Base-by-base conservation (phyloP, 2,888 invertebrate genomes). In the Onthophagus sagittarius region DNA sequence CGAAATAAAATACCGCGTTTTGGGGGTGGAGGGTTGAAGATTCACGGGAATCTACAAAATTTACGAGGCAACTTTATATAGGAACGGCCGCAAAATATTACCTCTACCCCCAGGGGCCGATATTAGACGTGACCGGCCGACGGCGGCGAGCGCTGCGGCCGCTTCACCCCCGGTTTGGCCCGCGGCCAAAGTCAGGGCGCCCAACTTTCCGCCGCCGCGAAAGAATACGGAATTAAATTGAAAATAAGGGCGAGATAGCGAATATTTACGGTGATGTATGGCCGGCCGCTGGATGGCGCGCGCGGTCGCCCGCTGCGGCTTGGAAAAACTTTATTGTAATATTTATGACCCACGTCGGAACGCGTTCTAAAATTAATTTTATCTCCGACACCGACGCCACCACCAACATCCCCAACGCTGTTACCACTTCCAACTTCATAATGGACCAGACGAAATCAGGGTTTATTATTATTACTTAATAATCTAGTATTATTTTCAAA, bases 81-180 rank as follows among this genome's bases (percentile, higher is more conserved):
- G 79, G 78, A 81, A 78, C 77, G 76, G 82, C 81, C 82, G 79
- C 81, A 81, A 82, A 82, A 82, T 82, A 82, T 82, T 80, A 82
- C 75, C 75, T 23, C 23, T 77, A 77, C 77, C 77, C 76, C 77
- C 78, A 23, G 23, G 3, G 76, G 67, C 77, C 77, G 81, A 81
- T 82, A 82, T 82, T 82, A 81, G 81, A 83, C 82, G 82, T 82
- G 82, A 82, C 81, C 76, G 76, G 78, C 80, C 23, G 33, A 39
- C 15, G 67, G 67, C 67, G 67, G 67, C 31, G 67, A 23, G 4
- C 5, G 33, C 31, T 53, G 71, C 67, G 53, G 72, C 31, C 62
- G 64, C 53, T 15, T 71, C 73, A 71, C 71, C 53, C 71, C 71
- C 71, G 71, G 71, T 67, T 67, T 32, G 64, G 64, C 33, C 72